These are phyloP conservation scores for Pelosia muscerda DNA, from an alignment of 2,888 invertebrate species.

Conservation along the genomic window DNA sequence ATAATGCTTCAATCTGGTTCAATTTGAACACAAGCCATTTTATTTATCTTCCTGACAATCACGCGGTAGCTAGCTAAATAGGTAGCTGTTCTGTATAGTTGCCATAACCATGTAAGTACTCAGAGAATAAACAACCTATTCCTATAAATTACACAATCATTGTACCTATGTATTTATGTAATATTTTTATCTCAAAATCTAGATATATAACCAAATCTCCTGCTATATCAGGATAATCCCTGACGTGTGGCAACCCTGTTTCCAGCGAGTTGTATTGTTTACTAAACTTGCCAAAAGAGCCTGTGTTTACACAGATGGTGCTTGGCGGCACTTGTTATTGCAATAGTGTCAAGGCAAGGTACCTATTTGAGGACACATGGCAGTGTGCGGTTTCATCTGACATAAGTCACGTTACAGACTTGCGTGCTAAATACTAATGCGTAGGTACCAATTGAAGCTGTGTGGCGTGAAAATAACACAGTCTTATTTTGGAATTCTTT, in stretches of 20 bases:
- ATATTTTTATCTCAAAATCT: no score
- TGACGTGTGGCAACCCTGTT: background rate
- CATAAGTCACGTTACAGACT: background rate
- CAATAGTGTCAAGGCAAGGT: conserved; percentile 9
- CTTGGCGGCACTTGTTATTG: background rate
- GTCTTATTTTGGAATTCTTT: no score
- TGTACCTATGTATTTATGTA: no score
- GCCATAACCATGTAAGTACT: no score
- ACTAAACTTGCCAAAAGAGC: no score
- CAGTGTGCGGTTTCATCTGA: background rate
- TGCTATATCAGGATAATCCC: background rate
- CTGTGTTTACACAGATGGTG: conserved; percentile 1
- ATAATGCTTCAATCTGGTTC: no score
- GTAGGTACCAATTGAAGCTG: background rate
- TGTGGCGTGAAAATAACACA: background rate
- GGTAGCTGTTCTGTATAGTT: no score
- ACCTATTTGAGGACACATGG: background rate
- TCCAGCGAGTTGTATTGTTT: background rate
- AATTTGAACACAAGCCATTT: no score
- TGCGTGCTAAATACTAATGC: background rate
- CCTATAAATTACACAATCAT: no score
- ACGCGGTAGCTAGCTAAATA: no score
- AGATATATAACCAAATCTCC: background rate
- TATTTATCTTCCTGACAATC: background rate
- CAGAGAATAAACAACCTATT: no score